A percentile compares a stretch with the other conserved stretches of the same genome.
Conservation (phyloP, 2,888 invertebrate species). For the Automeris io region DNA sequence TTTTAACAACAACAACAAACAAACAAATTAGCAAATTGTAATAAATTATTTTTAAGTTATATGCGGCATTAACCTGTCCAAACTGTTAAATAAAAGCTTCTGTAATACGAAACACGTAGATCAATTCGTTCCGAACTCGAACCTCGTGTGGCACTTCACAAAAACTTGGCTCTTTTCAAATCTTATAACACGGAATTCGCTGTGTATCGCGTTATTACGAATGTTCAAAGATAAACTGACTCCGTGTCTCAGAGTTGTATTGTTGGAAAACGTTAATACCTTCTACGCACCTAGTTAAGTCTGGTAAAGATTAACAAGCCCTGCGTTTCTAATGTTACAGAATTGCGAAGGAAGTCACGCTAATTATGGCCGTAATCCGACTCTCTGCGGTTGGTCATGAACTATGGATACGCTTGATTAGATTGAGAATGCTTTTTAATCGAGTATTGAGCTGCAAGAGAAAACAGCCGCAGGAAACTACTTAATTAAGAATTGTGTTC, state of each 20-base stretch:
- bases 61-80: constrained; percentile 18
- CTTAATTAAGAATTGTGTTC: no score
- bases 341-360: constrained; percentile 39
- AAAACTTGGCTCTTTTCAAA: constrained; percentile 41
- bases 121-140: constrained; percentile 60
- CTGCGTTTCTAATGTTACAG: constrained; percentile 36
- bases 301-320: constrained; percentile 42
- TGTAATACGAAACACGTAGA: constrained; percentile 64
- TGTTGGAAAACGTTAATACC: constrained; percentile 27
- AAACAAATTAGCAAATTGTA: no score
- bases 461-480: not conserved
- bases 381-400: constrained; percentile 34
- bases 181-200: constrained; percentile 29
- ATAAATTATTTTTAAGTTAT: no score
- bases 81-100: constrained; percentile 40
- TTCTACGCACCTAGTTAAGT: constrained; percentile 34
- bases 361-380: constrained; percentile 36
- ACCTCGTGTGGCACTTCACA: constrained; percentile 43
- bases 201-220: constrained; percentile 26
- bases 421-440: constrained; percentile 11
- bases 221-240: constrained; percentile 20
- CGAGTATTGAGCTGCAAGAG: not conserved
- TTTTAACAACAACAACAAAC: no score
- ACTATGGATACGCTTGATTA: constrained; percentile 27
- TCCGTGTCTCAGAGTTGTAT: constrained; percentile 19